Conservation (phyloP, 1,140 invertebrate species). For the Drosophila triauraria region DNA sequence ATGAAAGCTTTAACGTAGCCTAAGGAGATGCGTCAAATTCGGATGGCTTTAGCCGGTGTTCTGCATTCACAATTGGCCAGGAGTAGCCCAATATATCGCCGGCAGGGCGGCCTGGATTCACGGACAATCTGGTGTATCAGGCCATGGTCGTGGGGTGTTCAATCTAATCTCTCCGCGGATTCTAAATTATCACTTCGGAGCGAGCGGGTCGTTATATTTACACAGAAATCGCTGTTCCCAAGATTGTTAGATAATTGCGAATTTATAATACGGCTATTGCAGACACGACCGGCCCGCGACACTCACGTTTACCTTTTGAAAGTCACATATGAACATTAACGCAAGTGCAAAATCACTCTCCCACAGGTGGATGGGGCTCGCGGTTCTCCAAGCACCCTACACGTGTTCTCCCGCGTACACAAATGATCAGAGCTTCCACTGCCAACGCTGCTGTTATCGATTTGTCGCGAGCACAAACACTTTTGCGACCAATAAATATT, state of each 20-base stretch:
- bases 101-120: neutral
- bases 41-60: constrained; percentile 8
- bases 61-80: constrained; percentile 6
- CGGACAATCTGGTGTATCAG: constrained; percentile 29
- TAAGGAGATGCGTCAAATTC: neutral
- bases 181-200: constrained; percentile 55
- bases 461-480: constrained; percentile 32
- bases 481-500: constrained; percentile 10
- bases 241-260: constrained; percentile 69
- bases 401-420: neutral
- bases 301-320: constrained; percentile 38
- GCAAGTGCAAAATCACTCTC: constrained; percentile 13
- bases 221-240: constrained; percentile 58
- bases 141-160: constrained; percentile 21
- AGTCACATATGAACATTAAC: constrained; percentile 37
- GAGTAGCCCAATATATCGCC: constrained; percentile 10
- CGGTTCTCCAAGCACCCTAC: constrained; percentile 35
- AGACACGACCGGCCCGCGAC: constrained; percentile 44
- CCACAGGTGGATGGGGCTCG: constrained; percentile 23
- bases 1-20: constrained; percentile 5
- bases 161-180: constrained; percentile 52
- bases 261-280: constrained; percentile 51
- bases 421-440: constrained; percentile 4
- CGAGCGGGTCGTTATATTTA: constrained; percentile 22
- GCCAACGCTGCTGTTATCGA: constrained; percentile 22